These are phyloP conservation scores for Cantharis flavilabris DNA, from an alignment of 2,888 invertebrate species.

Conservation along the genomic window DNA sequence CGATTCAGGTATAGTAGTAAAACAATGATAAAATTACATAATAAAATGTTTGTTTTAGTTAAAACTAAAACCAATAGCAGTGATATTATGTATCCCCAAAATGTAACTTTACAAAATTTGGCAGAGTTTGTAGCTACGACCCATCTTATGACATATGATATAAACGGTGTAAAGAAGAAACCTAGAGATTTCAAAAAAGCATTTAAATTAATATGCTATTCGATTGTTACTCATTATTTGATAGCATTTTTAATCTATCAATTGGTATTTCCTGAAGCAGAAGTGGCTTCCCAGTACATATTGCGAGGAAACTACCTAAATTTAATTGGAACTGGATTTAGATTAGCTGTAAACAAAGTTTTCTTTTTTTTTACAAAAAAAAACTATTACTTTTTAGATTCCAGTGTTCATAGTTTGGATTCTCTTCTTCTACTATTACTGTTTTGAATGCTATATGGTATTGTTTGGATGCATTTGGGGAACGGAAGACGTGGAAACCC, in stretches of 20 bases:
- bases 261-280: not conserved
- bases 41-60: not conserved
- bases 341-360: not conserved
- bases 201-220: not conserved
- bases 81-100: not conserved
- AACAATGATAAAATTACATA: too few relatives aligned
- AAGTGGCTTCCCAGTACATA: not conserved
- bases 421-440: slow-evolving; percentile 1
- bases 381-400: not conserved
- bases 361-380: not conserved
- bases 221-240: not conserved
- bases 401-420: not conserved
- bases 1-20: not conserved
- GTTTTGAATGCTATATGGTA: not conserved
- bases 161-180: not conserved
- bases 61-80: not conserved
- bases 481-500: not conserved
- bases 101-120: not conserved
- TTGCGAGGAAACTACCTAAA: not conserved
- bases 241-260: not conserved
- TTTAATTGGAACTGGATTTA: not conserved
- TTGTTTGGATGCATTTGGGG: not conserved
- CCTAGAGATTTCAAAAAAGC: not conserved
- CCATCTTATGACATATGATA: not conserved
- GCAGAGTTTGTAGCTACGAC: not conserved